These are phyloP conservation scores for Phortica okadai DNA, from an alignment of 2,888 invertebrate species.

Conservation along the genomic window DNA sequence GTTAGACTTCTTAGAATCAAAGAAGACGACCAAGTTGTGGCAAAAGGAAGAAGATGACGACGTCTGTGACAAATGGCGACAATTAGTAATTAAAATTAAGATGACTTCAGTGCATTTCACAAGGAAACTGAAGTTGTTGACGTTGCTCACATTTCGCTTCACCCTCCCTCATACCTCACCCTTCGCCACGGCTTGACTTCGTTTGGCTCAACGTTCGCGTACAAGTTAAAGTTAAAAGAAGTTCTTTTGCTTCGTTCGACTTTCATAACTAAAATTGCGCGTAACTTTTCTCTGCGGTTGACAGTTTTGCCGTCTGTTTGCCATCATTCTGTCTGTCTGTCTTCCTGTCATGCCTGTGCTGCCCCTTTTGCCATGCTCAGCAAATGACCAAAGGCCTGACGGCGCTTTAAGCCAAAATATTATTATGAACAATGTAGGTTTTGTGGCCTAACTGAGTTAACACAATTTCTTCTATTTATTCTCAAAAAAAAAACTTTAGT, in stretches of 20 bases:
- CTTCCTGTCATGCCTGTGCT: too few relatives aligned
- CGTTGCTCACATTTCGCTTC: neutral
- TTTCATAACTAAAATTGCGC: neutral
- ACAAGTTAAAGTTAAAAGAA: neutral
- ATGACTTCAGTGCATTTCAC: neutral
- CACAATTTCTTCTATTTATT: too few relatives aligned
- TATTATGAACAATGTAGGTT: too few relatives aligned
- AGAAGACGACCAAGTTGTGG: neutral
- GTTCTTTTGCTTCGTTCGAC: neutral
- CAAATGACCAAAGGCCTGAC: neutral
- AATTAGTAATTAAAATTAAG: slow-evolving; percentile 30
- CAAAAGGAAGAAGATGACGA: neutral
- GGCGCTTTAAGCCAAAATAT: too few relatives aligned
- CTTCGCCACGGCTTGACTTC: too few relatives aligned
- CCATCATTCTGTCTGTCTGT: neutral
- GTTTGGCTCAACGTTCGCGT: neutral
- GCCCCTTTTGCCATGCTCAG: too few relatives aligned
- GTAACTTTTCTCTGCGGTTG: slow-evolving; percentile 12
- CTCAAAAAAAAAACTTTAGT: too few relatives aligned
- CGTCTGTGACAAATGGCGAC: slow-evolving; percentile 20
- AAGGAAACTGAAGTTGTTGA: neutral
- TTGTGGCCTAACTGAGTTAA: too few relatives aligned
- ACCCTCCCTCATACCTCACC: neutral
- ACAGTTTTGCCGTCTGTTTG: slow-evolving; percentile 1
- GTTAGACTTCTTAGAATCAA: neutral